Evolutionary conservation across 2,888 invertebrate genomes (phyloP).

Genomic region (Drosophila putrida): DNA sequence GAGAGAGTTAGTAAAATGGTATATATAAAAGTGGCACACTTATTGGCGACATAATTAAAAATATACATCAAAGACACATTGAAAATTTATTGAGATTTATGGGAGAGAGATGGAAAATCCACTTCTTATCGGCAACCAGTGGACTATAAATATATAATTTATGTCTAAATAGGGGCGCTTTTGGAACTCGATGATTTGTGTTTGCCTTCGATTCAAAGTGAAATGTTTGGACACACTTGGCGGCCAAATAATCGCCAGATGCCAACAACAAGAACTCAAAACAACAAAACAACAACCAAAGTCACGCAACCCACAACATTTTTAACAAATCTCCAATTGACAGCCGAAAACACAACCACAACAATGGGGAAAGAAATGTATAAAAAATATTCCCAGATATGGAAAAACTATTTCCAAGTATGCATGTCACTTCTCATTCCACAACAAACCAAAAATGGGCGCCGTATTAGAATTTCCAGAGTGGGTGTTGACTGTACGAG

Average conservation of each 20-base stretch:
- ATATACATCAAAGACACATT: conserved; percentile 39
- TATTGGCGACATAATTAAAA: conserved; percentile 31
- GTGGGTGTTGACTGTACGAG: conserved; percentile 57
- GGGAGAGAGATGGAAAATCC: conserved; percentile 5
- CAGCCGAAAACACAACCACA: conserved; percentile 24
- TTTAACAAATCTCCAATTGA: conserved; percentile 42
- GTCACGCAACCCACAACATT: conserved; percentile 38
- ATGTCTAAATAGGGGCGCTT: conserved; percentile 58
- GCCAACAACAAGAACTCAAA: conserved; percentile 26
- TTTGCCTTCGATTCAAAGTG: conserved; percentile 47
- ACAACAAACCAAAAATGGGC: conserved; percentile 41
- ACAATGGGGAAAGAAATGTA: not conserved
- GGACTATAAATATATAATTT: conserved; percentile 74
- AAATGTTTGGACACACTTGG: conserved; percentile 66
- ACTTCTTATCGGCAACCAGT: conserved; percentile 36
- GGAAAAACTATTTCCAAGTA: conserved; percentile 32
- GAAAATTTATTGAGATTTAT: conserved; percentile 50
- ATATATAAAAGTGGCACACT: conserved; percentile 6
- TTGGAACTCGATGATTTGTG: conserved; percentile 68
- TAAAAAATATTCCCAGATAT: conserved; percentile 44
- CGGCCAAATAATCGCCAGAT: conserved; percentile 53
- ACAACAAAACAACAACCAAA: conserved; percentile 20
- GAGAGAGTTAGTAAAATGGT: conserved; percentile 43
- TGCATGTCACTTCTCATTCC: conserved; percentile 5
- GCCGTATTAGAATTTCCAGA: conserved; percentile 49